Percentiles rank a stretch among this genome's conserved stretches.
These are phyloP conservation scores for Poeciliopsis paucimaculata DNA, from an alignment of 2,797 vertebrate species.

Conservation along the genomic window DNA sequence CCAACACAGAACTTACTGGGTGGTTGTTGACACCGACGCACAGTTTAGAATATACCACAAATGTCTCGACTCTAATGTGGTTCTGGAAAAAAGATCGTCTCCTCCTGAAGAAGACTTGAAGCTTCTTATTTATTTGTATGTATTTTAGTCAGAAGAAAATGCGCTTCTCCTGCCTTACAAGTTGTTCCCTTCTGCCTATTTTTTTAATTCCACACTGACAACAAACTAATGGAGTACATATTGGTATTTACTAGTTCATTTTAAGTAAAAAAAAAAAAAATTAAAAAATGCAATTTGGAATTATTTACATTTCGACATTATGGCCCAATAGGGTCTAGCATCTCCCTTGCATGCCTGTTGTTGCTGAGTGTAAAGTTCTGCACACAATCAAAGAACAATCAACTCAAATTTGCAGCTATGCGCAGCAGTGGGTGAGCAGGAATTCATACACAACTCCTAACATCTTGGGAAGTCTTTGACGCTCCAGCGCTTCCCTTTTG, in stretches of 20 bases:
- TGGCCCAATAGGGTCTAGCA: background rate
- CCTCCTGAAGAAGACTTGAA: background rate
- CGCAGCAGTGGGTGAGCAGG: conserved; percentile 11
- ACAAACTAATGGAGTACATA: background rate
- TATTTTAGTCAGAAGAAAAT: background rate
- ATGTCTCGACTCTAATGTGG: background rate
- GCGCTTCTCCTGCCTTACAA: background rate
- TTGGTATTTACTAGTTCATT: background rate
- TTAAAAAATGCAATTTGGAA: background rate
- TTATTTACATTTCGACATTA: background rate
- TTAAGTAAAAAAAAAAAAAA: background rate
- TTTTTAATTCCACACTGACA: background rate
- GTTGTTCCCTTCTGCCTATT: background rate
- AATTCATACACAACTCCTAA: conserved; percentile 29
- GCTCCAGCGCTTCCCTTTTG: background rate
- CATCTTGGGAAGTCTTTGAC: background rate
- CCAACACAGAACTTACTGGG: background rate
- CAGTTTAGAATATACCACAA: background rate
- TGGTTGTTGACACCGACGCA: background rate
- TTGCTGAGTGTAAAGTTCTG: background rate
- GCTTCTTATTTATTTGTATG: background rate
- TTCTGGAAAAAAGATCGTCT: background rate
- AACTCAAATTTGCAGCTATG: conserved; percentile 21
- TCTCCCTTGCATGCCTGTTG: background rate
- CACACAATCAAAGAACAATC: conserved; percentile 6